A percentile compares a stretch with the other conserved stretches of the same genome.
Conservation (phyloP, 1,140 invertebrate genomes). For the Rhopalosiphum maidis region DNA sequence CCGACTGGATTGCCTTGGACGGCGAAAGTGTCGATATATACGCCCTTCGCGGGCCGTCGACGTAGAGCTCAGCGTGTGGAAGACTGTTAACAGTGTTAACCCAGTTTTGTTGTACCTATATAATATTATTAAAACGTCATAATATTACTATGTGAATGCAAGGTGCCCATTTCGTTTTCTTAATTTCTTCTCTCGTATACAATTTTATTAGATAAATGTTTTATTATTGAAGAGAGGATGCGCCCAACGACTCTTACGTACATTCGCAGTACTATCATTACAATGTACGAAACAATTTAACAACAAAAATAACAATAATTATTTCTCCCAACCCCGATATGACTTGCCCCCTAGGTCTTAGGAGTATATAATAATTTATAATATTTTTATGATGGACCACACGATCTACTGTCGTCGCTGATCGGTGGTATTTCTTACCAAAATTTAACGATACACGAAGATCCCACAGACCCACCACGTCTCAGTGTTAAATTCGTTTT, state of each 20-base stretch:
- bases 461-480: not conserved
- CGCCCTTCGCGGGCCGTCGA: slow-evolving; percentile 40
- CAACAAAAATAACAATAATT: not conserved
- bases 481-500: not conserved
- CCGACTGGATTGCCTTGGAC: slow-evolving; percentile 55
- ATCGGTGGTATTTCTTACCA: not conserved
- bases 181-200: not conserved
- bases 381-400: not conserved
- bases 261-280: not conserved
- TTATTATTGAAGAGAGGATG: not conserved
- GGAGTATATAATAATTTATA: not conserved
- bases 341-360: not conserved
- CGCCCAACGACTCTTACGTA: too few relatives aligned
- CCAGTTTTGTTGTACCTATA: slow-evolving; percentile 36
- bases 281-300: not conserved
- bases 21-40: slow-evolving; percentile 54
- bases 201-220: not conserved
- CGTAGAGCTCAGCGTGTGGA: not conserved
- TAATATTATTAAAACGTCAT: slow-evolving; percentile 2
- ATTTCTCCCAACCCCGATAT: not conserved
- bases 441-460: not conserved
- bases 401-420: not conserved
- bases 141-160: not conserved
- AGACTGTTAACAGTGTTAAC: slow-evolving; percentile 36
- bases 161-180: not conserved